A percentile compares a stretch with the other conserved stretches of the same genome.
Evolutionary conservation across 23 tunicate species (phyloP).

Genomic region (Styela plicata): DNA sequence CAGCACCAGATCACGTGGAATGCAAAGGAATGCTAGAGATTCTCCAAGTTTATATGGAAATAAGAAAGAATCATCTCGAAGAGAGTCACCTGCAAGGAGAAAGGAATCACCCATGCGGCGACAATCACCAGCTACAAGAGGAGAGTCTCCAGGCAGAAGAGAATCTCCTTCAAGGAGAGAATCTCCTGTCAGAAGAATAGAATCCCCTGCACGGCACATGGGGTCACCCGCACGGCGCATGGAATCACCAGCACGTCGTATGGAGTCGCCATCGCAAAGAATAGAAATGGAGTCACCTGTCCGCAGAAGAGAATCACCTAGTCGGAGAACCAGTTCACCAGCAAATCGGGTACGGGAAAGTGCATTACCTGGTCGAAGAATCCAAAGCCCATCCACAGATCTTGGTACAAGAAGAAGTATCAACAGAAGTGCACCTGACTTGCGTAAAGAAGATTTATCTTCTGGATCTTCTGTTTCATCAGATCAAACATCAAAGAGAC

Average conservation of each 20-base stretch:
- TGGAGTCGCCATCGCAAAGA: neutral
- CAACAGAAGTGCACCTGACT: neutral
- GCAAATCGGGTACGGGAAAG: neutral
- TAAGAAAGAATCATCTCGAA: neutral
- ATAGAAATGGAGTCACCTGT: neutral
- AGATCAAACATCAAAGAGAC: neutral
- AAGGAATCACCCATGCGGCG: neutral
- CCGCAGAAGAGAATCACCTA: neutral
- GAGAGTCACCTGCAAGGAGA: constrained; percentile 2
- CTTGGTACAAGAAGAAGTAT: neutral
- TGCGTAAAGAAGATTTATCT: neutral
- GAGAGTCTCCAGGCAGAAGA: constrained; percentile 1
- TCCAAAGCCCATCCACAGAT: neutral
- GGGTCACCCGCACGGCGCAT: neutral
- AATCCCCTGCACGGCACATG: neutral
- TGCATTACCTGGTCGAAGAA: neutral
- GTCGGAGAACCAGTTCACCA: neutral
- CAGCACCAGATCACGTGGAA: neutral
- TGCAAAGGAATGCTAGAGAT: neutral
- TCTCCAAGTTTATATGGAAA: neutral
- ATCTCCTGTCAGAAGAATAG: constrained; percentile 3
- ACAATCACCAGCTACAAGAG: neutral
- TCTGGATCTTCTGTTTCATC: neutral
- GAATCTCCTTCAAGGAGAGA: constrained; percentile 3
- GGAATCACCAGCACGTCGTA: neutral